Base-by-base conservation (phyloP, 2,888 invertebrate species). In the Tenthredo scrophulariae region DNA sequence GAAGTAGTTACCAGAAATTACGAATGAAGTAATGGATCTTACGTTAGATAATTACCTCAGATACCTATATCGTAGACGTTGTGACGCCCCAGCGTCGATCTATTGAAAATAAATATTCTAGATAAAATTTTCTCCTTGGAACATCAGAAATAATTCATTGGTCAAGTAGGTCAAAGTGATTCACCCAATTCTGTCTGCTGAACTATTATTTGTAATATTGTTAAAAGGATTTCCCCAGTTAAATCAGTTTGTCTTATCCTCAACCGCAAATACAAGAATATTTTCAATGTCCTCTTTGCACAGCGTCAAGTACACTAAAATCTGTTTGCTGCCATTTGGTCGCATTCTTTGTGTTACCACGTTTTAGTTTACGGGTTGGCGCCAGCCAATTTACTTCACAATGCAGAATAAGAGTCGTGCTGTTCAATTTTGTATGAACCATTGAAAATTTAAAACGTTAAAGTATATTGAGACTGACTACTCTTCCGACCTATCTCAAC, bases 1-100 rank as follows among this genome's bases (percentile, higher is more conserved):
- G 77, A 77, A 77, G 77, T 77, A 29, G 77, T 77, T 50, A 50
- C 50, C 77, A 77, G 77, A 77, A 46, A 46, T 77, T 15, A 77
- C 26, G 26, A 54, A 77, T 54, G n/a, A 46, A 50, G 50, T 29
- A 33, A 77, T 50, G 77, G 54, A 77, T 54, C 77, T 77, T 54
- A 77, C 50, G 77, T 29, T 50, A 54, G 50, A 33, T 77, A 77
- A 77, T 77, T 54, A 54, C 77, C 77, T 77, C 9, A 77, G 50
- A 77, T 50, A n/a, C n/a, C n/a, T n/a, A 77, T 33, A 50, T 50
- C 33, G 75, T 7, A 29, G 50, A 50, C 75, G 50, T 77, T 18
- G 75, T n/a, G 50, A 50, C 75, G 75, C 50, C 50, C 50, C 50
- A n/a, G 29, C 29, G 1, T 33, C 50, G 50, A 10, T 26, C 13